A percentile compares a stretch with the other conserved stretches of the same genome.
These are phyloP conservation scores for Myzus persicae DNA, from an alignment of 1,140 invertebrate species.

Conservation along the genomic window DNA sequence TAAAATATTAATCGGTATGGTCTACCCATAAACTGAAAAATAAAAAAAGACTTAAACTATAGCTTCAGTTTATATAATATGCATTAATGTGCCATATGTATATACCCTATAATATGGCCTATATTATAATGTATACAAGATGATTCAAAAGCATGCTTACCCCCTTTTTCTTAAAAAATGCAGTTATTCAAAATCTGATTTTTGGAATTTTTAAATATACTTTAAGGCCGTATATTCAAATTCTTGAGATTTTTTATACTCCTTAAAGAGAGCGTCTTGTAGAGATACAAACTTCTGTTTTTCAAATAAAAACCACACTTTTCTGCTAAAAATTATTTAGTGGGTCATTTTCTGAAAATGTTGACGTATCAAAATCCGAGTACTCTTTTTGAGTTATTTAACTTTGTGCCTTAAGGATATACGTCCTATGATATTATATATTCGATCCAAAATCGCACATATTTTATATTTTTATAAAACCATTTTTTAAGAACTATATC, in stretches of 20 bases:
- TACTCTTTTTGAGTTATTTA: too few relatives aligned
- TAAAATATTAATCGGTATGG: neutral
- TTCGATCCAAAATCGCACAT: neutral
- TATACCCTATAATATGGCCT: neutral
- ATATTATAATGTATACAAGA: neutral
- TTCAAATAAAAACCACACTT: too few relatives aligned
- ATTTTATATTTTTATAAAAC: neutral
- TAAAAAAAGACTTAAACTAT: neutral
- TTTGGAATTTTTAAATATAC: too few relatives aligned
- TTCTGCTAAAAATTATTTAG: too few relatives aligned
- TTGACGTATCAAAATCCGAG: too few relatives aligned
- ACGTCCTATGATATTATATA: too few relatives aligned
- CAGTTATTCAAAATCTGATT: neutral
- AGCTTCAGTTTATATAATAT: neutral
- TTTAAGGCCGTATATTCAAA: too few relatives aligned
- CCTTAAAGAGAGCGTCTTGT: too few relatives aligned
- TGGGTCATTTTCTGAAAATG: too few relatives aligned
- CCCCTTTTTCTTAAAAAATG: neutral
- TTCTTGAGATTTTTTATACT: too few relatives aligned
- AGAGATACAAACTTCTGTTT: too few relatives aligned
- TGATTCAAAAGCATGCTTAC: neutral
- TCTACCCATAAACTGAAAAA: neutral
- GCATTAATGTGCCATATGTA: neutral
- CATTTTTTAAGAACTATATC: neutral
- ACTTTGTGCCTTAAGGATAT: too few relatives aligned